These are phyloP conservation scores for Ormyrus labotus DNA, from an alignment of 2,888 invertebrate species.

Conservation along the genomic window DNA sequence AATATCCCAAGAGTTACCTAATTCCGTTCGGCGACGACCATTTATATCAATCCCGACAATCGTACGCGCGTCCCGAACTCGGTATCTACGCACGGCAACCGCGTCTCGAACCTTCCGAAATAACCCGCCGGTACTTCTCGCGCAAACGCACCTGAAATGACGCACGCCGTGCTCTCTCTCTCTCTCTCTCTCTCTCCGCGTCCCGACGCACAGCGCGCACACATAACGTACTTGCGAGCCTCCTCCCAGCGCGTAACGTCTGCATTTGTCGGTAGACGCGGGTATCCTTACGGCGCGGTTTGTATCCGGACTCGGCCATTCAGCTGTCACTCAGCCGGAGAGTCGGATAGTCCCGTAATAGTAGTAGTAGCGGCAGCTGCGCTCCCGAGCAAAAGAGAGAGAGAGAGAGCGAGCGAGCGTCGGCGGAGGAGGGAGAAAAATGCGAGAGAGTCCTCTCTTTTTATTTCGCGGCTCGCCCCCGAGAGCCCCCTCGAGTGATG, in stretches of 20 bases:
- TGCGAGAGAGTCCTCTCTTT: conserved; percentile 24
- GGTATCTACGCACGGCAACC: too few species aligned
- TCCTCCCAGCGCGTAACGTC: conserved; percentile 18
- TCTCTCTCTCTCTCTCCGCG: background rate
- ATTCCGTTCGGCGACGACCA: too few species aligned
- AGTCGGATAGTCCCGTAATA: conserved; percentile 57
- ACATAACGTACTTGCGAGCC: background rate
- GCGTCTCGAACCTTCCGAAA: too few species aligned
- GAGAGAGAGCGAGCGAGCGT: conserved; percentile 55
- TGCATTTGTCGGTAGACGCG: conserved; percentile 36
- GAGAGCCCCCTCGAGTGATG: conserved; percentile 50
- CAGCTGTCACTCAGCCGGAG: conserved; percentile 72
- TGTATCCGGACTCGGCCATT: conserved; percentile 63
- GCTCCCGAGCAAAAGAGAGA: background rate
- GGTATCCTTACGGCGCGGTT: conserved; percentile 54
- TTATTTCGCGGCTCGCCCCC: conserved; percentile 17
- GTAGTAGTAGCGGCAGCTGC: conserved; percentile 2
- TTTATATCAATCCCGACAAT: too few species aligned
- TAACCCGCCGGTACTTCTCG: too few species aligned
- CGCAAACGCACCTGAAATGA: conserved; percentile 39
- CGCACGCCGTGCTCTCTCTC: conserved; percentile 28
- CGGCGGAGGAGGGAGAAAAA: conserved; percentile 25
- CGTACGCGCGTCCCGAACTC: too few species aligned
- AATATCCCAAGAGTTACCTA: too few species aligned
- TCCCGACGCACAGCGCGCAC: background rate